These are phyloP conservation scores for Salticus scenicus DNA, from an alignment of 2,888 invertebrate species.

Conservation along the genomic window DNA sequence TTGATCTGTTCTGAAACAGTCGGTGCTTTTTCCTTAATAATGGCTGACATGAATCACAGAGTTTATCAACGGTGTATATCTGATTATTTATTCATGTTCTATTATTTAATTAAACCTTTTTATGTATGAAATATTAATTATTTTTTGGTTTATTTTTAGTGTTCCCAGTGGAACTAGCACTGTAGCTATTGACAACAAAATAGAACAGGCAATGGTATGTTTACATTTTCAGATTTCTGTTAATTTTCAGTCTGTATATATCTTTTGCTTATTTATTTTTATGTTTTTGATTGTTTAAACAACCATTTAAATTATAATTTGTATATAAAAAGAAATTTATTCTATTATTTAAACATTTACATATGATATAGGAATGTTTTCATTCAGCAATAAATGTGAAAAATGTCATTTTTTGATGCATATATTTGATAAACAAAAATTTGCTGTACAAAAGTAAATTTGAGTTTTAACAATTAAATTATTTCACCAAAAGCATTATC, in stretches of 20 bases:
- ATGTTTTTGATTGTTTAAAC: background rate
- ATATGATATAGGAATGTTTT: too few species aligned
- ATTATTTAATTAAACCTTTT: background rate
- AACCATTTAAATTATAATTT: background rate
- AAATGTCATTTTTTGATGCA: too few species aligned
- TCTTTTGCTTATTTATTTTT: background rate
- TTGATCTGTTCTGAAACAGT: constrained; percentile 84
- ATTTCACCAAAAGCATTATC: too few species aligned
- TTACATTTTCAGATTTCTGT: background rate
- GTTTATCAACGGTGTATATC: constrained; percentile 48
- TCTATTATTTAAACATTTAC: too few species aligned
- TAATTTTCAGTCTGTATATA: background rate
- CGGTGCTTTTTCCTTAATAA: constrained; percentile 97
- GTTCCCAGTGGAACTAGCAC: constrained; percentile 83
- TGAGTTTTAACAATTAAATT: too few species aligned
- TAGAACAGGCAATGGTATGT: constrained; percentile 98
- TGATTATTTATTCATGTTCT: constrained; percentile 1
- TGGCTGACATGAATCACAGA: constrained; percentile 86
- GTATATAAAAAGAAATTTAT: too few species aligned
- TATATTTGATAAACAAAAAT: too few species aligned
- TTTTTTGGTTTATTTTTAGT: constrained; percentile 38
- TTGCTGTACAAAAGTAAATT: too few species aligned
- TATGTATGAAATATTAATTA: background rate
- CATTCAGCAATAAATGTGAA: too few species aligned
- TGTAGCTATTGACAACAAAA: constrained; percentile 98